A percentile compares a stretch with the other conserved stretches of the same genome.
phyloP scores from a whole-genome alignment of 2,113 vertebrate genomes.

The Istiophorus platypterus region DNA sequence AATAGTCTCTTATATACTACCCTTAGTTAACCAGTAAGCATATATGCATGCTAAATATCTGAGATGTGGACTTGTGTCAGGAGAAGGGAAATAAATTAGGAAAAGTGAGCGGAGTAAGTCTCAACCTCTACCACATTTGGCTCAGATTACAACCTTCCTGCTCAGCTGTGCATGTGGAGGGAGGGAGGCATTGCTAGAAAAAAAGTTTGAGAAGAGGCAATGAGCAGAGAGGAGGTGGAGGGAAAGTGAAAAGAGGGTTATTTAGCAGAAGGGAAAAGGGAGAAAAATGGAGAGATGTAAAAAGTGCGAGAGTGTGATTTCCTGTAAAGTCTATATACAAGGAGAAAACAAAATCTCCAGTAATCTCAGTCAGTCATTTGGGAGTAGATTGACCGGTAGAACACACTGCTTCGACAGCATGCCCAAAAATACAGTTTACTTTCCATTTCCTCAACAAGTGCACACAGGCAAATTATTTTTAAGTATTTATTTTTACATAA shows the following conservation, averaged over 20 bases:
- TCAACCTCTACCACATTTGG: slow-evolving; percentile 60
- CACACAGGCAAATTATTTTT: background rate
- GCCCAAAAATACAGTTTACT: slow-evolving; percentile 40
- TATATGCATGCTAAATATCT: slow-evolving; percentile 15
- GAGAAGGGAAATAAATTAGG: slow-evolving; percentile 12
- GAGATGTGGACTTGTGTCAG: slow-evolving; percentile 14
- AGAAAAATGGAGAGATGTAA: background rate
- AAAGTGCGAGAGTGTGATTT: slow-evolving; percentile 29
- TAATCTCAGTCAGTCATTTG: slow-evolving; percentile 27
- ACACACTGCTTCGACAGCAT: slow-evolving; percentile 25
- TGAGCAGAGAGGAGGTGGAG: slow-evolving; percentile 11
- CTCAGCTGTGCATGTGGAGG: slow-evolving; percentile 36
- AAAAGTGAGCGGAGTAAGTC: slow-evolving; percentile 50
- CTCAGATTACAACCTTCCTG: slow-evolving; percentile 67
- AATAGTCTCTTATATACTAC: background rate
- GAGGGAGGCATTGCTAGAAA: slow-evolving; percentile 28
- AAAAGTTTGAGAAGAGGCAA: slow-evolving; percentile 7
- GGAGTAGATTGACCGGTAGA: slow-evolving; percentile 31
- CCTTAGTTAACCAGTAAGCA: slow-evolving; percentile 6
- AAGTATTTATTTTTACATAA: background rate
- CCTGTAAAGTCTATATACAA: slow-evolving; percentile 26
- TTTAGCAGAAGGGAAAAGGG: slow-evolving; percentile 7
- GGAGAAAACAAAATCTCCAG: slow-evolving; percentile 48
- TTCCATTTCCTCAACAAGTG: slow-evolving; percentile 37
- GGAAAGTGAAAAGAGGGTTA: slow-evolving; percentile 1